Evolutionary conservation across 2,797 vertebrate species (phyloP), one percentile per base, ranked within the genome.

Genomic region (Pagetopsis macropterus): DNA sequence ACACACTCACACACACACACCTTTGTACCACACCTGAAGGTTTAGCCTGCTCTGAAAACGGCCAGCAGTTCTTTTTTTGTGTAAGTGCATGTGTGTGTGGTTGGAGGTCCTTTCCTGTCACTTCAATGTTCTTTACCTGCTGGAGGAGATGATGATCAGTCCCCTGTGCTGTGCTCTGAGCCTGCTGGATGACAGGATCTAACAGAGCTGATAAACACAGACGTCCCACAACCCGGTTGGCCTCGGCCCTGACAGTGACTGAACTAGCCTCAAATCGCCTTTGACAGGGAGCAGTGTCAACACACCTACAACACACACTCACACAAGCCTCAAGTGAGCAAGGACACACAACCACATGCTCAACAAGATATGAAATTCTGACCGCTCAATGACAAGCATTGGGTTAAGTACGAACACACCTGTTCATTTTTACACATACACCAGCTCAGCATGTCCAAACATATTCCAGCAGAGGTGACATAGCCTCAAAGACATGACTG

Each of bases 191-290:
- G 92, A 94, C 93, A 94, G 87, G 79, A 90, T 88, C 89, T 91
- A 93, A 89, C 83, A 81, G 89, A 90, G 87, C 92, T 88, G 90
- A 92, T 93, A 93, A 94, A 93, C 93, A 91, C 85, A 85, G 89
- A 89, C 81, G 66, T 85, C 88, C 76, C 78, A 62, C 88, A 87
- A 89, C 86, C 88, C 81, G 72, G 77, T 76, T 84, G 86, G 89
- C 91, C 89, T 88, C 79, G 64, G 87, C 82, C 76, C 75, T 94
- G 94, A 94, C 93, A 94, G 90, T 94, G 93, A 94, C 90, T 93
- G 93, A 95, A 93, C 90, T 89, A 90, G 88, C 89, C 91, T 90
- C 91, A 92, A 93, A 95, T 93, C 90, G 82, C 90, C 91, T 92
- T 63, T 94, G 93, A 95, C 94, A 94, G 89, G 79, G 54, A 88